Conservation (phyloP, 2,797 vertebrate genomes). For the Eutrigla gurnardus region DNA sequence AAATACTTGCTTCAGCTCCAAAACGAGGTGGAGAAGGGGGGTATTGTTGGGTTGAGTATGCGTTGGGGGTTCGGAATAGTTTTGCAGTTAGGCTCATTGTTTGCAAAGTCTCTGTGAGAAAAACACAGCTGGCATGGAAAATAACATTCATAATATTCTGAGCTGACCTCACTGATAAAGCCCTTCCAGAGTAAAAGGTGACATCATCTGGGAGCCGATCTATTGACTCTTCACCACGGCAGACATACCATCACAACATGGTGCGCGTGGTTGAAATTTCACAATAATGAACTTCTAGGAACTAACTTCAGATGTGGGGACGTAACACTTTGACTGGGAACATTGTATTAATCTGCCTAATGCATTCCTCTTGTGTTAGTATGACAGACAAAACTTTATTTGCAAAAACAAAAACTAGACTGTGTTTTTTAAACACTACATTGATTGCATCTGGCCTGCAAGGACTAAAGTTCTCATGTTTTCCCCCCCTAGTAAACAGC, state of each 20-base stretch:
- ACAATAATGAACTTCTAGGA: conserved; percentile 37
- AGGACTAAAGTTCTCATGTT: neutral
- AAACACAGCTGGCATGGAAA: conserved; percentile 61
- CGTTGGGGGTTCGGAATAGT: neutral
- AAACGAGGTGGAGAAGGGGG: neutral
- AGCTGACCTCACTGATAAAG: conserved; percentile 64
- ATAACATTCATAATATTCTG: conserved; percentile 32
- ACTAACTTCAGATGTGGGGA: conserved; percentile 36
- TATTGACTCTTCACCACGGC: conserved; percentile 25
- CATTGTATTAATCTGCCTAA: neutral
- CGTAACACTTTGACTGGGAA: conserved; percentile 16
- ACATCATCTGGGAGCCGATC: conserved; percentile 45
- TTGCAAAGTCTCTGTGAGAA: conserved; percentile 48
- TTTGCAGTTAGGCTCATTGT: conserved; percentile 5
- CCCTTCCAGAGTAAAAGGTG: conserved; percentile 47
- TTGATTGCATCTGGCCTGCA: neutral
- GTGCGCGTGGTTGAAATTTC: conserved; percentile 21
- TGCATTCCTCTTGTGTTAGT: neutral
- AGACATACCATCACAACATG: conserved; percentile 39
- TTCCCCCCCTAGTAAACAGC: neutral
- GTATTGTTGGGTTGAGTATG: neutral
- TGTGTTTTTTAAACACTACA: neutral
- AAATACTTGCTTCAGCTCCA: neutral
- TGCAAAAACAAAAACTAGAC: neutral
- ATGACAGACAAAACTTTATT: neutral